Evolutionary conservation across 2,888 invertebrate genomes (phyloP).

Genomic region (Agrotis exclamationis): DNA sequence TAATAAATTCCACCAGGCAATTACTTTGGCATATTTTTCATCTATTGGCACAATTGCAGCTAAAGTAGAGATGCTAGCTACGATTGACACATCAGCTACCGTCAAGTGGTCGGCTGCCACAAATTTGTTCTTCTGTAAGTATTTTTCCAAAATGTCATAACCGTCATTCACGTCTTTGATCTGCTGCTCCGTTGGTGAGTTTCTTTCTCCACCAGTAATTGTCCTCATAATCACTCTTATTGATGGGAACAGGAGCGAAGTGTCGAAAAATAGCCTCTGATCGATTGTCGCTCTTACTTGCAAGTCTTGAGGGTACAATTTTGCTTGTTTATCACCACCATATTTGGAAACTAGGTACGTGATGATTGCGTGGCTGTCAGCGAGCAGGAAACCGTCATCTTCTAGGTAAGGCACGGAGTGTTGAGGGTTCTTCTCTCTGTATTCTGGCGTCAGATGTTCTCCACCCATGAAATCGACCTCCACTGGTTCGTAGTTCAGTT

Average conservation of each 20-base stretch:
- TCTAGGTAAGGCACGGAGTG: constrained; percentile 73
- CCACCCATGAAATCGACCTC: constrained; percentile 62
- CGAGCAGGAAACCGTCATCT: constrained; percentile 73
- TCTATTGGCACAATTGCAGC: constrained; percentile 67
- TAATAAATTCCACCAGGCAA: constrained; percentile 68
- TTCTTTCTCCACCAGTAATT: background rate
- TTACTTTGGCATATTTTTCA: constrained; percentile 66
- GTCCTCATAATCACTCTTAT: constrained; percentile 28
- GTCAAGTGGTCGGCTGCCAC: constrained; percentile 71
- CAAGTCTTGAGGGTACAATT: constrained; percentile 71
- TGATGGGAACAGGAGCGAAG: constrained; percentile 64
- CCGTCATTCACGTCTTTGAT: constrained; percentile 61
- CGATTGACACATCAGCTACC: constrained; percentile 73
- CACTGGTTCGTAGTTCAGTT: constrained; percentile 66
- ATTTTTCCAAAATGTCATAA: constrained; percentile 73
- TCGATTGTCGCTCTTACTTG: constrained; percentile 69
- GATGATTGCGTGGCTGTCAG: constrained; percentile 77
- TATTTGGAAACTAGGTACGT: constrained; percentile 75
- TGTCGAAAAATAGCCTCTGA: constrained; percentile 72
- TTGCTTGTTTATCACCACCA: constrained; percentile 67
- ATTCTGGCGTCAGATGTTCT: constrained; percentile 69
- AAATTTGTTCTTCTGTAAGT: constrained; percentile 68
- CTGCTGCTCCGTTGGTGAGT: constrained; percentile 54
- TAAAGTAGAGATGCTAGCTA: constrained; percentile 69
- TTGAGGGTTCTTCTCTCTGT: constrained; percentile 71